phyloP scores from a whole-genome alignment of 1,140 invertebrate species.

The Philotrypesis tridentata region DNA sequence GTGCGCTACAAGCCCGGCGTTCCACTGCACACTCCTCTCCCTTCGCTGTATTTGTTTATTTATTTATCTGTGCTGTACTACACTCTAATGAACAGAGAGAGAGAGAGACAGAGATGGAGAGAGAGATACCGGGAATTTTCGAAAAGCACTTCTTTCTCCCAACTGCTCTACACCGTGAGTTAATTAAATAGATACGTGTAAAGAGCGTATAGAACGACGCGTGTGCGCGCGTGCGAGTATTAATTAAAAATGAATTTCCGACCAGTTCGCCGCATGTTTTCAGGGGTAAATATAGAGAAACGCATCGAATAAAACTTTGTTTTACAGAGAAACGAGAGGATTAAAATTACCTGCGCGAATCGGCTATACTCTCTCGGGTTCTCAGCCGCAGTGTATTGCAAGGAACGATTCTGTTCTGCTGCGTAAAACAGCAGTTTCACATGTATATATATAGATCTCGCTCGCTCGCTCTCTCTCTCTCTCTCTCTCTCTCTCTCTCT shows the following conservation, averaged over 20 bases:
- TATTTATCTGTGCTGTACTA: neutral
- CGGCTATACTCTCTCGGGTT: neutral
- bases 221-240: neutral
- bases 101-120: no score
- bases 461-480: no score
- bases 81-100: neutral
- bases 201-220: neutral
- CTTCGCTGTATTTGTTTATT: neutral
- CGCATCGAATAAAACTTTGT: neutral
- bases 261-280: neutral
- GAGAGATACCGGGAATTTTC: neutral
- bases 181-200: neutral
- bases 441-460: no score
- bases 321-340: neutral
- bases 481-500: no score
- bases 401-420: neutral
- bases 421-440: neutral
- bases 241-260: neutral
- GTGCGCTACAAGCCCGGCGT: neutral
- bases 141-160: neutral
- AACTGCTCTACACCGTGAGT: neutral
- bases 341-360: neutral
- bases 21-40: neutral
- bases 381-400: neutral
- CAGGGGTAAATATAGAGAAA: neutral